Evolutionary conservation across 2,888 invertebrate genomes (phyloP).

Genomic region (Dilophus febrilis): DNA sequence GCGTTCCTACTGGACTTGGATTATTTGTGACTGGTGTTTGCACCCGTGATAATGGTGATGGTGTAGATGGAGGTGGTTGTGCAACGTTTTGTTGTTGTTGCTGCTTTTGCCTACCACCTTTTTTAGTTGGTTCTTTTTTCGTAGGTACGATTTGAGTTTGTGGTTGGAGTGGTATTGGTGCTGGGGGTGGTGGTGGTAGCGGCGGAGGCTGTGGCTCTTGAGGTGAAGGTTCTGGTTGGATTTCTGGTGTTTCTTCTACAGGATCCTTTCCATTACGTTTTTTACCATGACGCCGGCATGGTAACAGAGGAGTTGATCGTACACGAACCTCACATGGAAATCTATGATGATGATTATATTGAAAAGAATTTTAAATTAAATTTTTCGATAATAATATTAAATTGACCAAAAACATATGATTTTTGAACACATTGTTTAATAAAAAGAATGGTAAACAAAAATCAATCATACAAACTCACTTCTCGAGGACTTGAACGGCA

Average conservation of each 20-base stretch:
- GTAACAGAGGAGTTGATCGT: conserved; percentile 66
- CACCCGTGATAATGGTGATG: conserved; percentile 27
- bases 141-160: background rate
- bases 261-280: conserved; percentile 57
- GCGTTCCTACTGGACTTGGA: conserved; percentile 34
- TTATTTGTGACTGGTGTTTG: conserved; percentile 35
- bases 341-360: conserved; percentile 37
- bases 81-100: conserved; percentile 14
- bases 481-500: conserved; percentile 63
- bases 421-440: no score
- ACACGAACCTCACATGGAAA: conserved; percentile 78
- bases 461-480: conserved; percentile 47
- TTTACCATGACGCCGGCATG: conserved; percentile 63
- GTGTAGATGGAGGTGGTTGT: conserved; percentile 13
- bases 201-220: background rate
- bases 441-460: background rate
- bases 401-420: no score
- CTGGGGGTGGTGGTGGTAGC: background rate
- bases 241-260: conserved; percentile 20
- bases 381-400: no score
- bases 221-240: background rate
- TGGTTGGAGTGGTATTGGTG: background rate
- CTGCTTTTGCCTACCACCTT: conserved; percentile 2
- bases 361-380: no score
- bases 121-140: conserved; percentile 13